Evolutionary conservation across 2,113 vertebrate species (phyloP).

Genomic region (Tichodroma muraria): DNA sequence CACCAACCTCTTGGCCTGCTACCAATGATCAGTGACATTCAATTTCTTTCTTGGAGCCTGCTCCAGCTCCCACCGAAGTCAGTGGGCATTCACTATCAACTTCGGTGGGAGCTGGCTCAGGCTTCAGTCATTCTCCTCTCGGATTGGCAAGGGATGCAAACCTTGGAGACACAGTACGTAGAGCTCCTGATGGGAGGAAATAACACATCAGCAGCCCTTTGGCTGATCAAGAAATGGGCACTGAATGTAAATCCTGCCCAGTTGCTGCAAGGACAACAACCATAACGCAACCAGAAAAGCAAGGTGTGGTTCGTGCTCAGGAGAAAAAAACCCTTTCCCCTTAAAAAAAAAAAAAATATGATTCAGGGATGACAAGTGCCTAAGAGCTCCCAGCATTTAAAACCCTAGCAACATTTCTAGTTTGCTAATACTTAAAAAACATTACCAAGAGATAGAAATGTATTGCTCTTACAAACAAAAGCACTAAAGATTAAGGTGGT

Average conservation of each 20-base stretch:
- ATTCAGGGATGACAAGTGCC: not conserved
- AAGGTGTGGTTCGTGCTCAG: not conserved
- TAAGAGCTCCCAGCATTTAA: not conserved
- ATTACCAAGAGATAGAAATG: not conserved
- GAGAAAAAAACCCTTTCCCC: not conserved
- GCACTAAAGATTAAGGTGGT: not conserved
- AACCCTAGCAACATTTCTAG: not conserved
- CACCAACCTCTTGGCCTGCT: not conserved
- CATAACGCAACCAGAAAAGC: not conserved
- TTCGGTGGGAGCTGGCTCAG: conserved; percentile 41
- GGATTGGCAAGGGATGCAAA: conserved; percentile 39
- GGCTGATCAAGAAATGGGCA: not conserved
- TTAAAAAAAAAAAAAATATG: accelerated
- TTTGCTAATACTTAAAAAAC: not conserved
- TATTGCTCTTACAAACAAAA: not conserved
- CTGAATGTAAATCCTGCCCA: not conserved
- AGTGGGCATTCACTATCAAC: not conserved
- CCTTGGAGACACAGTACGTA: not conserved
- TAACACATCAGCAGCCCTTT: not conserved
- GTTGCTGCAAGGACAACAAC: not conserved
- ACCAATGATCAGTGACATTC: not conserved
- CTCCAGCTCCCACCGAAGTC: conserved; percentile 15
- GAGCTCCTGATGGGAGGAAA: conserved; percentile 18
- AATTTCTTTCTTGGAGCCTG: conserved; percentile 32
- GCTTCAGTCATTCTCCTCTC: conserved; percentile 25